A percentile compares a stretch with the other conserved stretches of the same genome.
phyloP scores from a whole-genome alignment of 2,888 invertebrate species.

The Temnothorax rugatulus region DNA sequence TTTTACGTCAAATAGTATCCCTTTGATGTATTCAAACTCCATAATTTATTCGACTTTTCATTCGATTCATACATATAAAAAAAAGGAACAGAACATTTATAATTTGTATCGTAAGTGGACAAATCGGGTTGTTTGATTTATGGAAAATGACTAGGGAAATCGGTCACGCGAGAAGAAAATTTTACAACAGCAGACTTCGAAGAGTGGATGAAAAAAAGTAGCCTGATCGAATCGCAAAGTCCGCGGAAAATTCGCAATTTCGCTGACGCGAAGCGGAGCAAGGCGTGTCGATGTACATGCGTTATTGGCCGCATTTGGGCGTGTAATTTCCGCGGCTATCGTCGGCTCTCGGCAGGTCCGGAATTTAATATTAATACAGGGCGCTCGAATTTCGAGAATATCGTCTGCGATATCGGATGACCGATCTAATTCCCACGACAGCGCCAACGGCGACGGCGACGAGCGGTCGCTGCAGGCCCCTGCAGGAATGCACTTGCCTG shows the following conservation, averaged over 20 bases:
- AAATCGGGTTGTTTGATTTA: neutral
- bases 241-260: slow-evolving; percentile 12
- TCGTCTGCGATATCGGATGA: slow-evolving; percentile 73
- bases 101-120: neutral
- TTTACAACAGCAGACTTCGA: neutral
- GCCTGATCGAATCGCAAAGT: neutral
- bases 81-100: neutral
- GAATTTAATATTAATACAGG: slow-evolving; percentile 77
- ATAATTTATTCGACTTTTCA: slow-evolving; percentile 2
- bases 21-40: neutral
- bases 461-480: neutral
- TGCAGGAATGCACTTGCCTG: slow-evolving; percentile 33
- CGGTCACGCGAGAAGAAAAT: neutral
- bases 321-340: slow-evolving; percentile 39
- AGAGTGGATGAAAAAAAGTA: neutral
- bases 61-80: neutral
- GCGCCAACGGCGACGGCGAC: slow-evolving; percentile 14
- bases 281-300: neutral
- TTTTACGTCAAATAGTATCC: neutral
- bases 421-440: slow-evolving; percentile 73
- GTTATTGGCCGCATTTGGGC: slow-evolving; percentile 32
- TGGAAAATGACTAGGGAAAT: neutral
- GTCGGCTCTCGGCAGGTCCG: slow-evolving; percentile 30
- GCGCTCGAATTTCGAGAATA: slow-evolving; percentile 72
- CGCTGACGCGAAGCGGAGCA: neutral